These are phyloP conservation scores for Ophioninae sp. DNA, from an alignment of 2,888 invertebrate species.

Conservation along the genomic window DNA sequence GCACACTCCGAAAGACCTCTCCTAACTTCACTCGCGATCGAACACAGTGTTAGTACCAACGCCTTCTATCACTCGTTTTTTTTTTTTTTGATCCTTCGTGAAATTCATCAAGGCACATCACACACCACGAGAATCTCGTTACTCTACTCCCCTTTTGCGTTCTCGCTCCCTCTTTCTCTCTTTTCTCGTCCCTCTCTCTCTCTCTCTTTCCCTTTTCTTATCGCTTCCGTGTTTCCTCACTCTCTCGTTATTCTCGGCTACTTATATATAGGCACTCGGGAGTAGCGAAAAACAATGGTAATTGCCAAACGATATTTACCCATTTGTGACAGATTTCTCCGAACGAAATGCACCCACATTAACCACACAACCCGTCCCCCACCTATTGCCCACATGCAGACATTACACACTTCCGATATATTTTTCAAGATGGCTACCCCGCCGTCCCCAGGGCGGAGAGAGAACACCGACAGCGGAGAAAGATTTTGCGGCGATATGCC, in stretches of 20 bases:
- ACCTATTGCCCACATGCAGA: conserved; percentile 78
- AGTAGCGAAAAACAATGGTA: conserved; percentile 12
- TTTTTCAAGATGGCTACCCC: conserved; percentile 86
- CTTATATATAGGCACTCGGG: conserved; percentile 3
- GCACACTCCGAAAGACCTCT: conserved; percentile 46
- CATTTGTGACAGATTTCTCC: conserved; percentile 78
- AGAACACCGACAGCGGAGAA: conserved; percentile 55
- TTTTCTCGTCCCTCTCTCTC: not conserved
- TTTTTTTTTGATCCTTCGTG: conserved; percentile 24
- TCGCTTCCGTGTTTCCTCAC: conserved; percentile 5
- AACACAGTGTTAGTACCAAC: conserved; percentile 63
- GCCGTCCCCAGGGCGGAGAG: conserved; percentile 82
- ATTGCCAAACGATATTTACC: conserved; percentile 74
- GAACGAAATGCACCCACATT: conserved; percentile 76
- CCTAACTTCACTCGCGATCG: conserved; percentile 66
- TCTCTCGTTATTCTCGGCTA: conserved; percentile 21
- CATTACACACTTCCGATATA: conserved; percentile 83
- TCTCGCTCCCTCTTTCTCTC: conserved; percentile 16
- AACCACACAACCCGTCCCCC: conserved; percentile 76
- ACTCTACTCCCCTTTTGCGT: conserved; percentile 18
- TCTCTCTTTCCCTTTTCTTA: not conserved
- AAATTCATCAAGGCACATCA: conserved; percentile 51
- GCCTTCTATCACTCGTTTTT: conserved; percentile 48
- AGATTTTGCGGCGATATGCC: conserved; percentile 55
- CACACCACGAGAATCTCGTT: conserved; percentile 47